Base-by-base conservation (phyloP, 1,140 invertebrate genomes). In the Dendroctonus valens region DNA sequence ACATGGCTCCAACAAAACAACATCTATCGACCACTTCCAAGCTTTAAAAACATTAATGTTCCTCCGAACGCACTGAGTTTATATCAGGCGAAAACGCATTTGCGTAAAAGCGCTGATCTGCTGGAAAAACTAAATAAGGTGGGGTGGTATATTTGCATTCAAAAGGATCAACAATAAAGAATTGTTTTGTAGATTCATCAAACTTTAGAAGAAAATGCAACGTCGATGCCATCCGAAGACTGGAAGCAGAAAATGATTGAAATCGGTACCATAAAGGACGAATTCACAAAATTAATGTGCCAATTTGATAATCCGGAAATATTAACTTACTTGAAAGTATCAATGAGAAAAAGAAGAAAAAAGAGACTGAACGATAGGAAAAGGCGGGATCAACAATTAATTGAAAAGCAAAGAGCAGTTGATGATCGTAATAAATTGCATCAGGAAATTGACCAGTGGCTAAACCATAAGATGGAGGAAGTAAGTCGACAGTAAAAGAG, bases 391-490 rank as follows among this genome's bases (percentile, higher is more conserved):
- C 72, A 81, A 46, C 79, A 75, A 72, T 81, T 79, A 72, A 68
- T 72, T 37, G 76, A 82, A 49, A 83, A 82, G 61, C 71, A 74
- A 60, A 69, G 75, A 70, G 69, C 68, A 77, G 71, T 76, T 77
- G 70, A 77, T 77, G 72, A 78, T 69, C 49, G 73, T 75, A 73
- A 79, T 78, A 77, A 78, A 74, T 73, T 82, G 74, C 70, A 78
- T 70, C 81, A 81, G 75, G 80, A 81, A 70, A 89, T 86, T 73
- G 82, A 82, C 83, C 82, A 84, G 73, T 89, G 81, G 82, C 78
- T 83, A 66, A 81, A 77, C 73, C 83, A 80, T 70, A 83, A 84
- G 69, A 81, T 86, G 70, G 84, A 87, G 74, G 78, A 85, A 55
- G 64, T 64, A 49, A 64, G 39, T 38, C 12, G 11, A 9, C 9